Base-by-base conservation (phyloP, 2,113 vertebrate genomes). In the Channa argus region DNA sequence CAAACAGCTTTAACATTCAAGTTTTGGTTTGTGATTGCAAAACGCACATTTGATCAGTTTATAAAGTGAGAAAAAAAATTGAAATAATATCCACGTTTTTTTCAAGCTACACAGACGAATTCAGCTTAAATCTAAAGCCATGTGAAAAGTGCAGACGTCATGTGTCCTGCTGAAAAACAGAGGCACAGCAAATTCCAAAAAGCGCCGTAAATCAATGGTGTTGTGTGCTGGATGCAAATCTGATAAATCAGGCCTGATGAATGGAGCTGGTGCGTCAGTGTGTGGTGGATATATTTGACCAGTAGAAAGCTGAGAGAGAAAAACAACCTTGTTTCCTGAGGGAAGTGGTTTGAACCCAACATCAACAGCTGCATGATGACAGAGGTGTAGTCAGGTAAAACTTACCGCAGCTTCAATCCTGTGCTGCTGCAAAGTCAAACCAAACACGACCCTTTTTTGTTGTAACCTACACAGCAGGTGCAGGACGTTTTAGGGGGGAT, bases 241-340 rank as follows among this genome's bases (percentile, higher is more conserved):
- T 74, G 79, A 83, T 83, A 72, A 74, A 88, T 81, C 63, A 74
- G 71, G 46, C 10, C 54, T 82, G 70, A 80, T 63, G 53, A 74
- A 76, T 34, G 36, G 43, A 65, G 74, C 66, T 11, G 44, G 2
- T 43, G 54, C 66, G 59, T 89, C 89, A 63, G 85, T 89, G 65
- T 8, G 5, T 33, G 61, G 55, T 46, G 77, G 45, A 59, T 77
- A 49, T 36, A 52, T 54, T 36, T 11, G 44, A 13, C 64, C 3
- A 0, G 44, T 45, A 61, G 71, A 50, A 59, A 63, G 64, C 33
- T 52, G 24, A 39, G 14, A 63, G 41, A 67, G 46, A 15, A n/a
- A 71, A 73, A 46, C 34, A 52, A 13, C 5, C 8, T n/a, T n/a
- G n/a, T n/a, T n/a, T n/a, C n/a, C n/a, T n/a, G n/a, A n/a, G n/a